A percentile compares a stretch with the other conserved stretches of the same genome.
Evolutionary conservation across 2,113 vertebrate species (phyloP).

Genomic region (Megalops atlanticus): DNA sequence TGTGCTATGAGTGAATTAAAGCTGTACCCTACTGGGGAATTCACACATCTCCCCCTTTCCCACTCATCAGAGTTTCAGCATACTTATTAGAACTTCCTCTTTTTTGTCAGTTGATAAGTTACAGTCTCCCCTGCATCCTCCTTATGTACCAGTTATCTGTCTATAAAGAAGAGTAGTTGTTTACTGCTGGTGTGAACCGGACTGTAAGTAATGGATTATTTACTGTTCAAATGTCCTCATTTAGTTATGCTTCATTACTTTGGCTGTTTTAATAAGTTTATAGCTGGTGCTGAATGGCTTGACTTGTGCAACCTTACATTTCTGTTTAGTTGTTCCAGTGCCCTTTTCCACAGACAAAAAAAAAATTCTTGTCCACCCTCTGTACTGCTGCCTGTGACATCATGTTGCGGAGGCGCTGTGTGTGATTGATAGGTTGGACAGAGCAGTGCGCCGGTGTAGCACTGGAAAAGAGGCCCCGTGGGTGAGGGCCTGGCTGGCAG

Average conservation of each 20-base stretch:
- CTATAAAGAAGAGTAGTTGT: neutral
- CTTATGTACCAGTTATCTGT: no score
- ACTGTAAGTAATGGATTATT: neutral
- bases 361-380: no score
- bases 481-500: no score
- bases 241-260: neutral
- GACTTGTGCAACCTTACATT: neutral
- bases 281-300: neutral
- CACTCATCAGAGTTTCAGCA: neutral
- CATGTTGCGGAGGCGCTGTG: neutral
- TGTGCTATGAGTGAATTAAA: neutral
- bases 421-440: neutral
- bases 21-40: neutral
- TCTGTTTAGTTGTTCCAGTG: neutral
- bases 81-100: neutral
- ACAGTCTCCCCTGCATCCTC: neutral
- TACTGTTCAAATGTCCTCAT: neutral
- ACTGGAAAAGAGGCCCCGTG: neutral
- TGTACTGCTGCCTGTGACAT: neutral
- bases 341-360: neutral
- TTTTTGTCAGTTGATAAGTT: neutral
- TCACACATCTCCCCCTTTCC: no score
- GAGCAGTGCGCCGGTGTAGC: neutral
- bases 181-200: neutral
- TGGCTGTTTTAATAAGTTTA: neutral